phyloP scores from a whole-genome alignment of 2,888 invertebrate genomes.

The Ceratothoa steindachneri region DNA sequence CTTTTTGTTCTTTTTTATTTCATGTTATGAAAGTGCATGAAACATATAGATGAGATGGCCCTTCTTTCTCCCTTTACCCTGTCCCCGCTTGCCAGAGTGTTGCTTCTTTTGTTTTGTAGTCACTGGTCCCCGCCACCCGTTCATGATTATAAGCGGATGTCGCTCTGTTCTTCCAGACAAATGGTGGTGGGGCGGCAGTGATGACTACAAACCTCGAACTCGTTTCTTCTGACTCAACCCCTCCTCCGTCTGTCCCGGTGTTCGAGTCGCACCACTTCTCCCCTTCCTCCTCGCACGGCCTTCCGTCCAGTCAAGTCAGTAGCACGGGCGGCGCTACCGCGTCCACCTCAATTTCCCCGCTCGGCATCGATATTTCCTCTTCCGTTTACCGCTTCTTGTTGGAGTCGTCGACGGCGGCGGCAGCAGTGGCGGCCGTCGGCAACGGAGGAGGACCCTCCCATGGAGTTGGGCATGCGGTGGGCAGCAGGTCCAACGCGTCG shows the following conservation, averaged over 20 bases:
- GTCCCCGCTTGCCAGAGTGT: background rate
- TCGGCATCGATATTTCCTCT: background rate
- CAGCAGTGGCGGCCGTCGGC: background rate
- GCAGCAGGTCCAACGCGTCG: background rate
- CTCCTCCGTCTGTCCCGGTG: no score
- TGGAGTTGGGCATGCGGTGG: background rate
- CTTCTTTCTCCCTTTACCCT: background rate
- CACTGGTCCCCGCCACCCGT: constrained; percentile 8
- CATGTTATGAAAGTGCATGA: constrained; percentile 2
- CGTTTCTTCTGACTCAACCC: background rate
- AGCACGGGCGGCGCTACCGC: background rate
- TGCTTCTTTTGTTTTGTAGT: constrained; percentile 6
- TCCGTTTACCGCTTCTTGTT: background rate
- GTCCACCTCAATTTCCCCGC: background rate
- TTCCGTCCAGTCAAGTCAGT: background rate
- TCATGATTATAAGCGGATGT: constrained; percentile 2
- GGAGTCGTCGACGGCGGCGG: background rate
- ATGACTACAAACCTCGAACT: background rate
- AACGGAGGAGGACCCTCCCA: background rate
- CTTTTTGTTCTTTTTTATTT: no score
- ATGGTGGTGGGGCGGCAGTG: constrained; percentile 10
- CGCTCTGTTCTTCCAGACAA: constrained; percentile 6
- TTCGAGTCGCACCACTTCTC: background rate
- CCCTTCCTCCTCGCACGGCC: background rate
- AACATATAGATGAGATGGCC: no score